Base-by-base conservation (phyloP, 2,113 vertebrate species). In the Phaetusa simplex region DNA sequence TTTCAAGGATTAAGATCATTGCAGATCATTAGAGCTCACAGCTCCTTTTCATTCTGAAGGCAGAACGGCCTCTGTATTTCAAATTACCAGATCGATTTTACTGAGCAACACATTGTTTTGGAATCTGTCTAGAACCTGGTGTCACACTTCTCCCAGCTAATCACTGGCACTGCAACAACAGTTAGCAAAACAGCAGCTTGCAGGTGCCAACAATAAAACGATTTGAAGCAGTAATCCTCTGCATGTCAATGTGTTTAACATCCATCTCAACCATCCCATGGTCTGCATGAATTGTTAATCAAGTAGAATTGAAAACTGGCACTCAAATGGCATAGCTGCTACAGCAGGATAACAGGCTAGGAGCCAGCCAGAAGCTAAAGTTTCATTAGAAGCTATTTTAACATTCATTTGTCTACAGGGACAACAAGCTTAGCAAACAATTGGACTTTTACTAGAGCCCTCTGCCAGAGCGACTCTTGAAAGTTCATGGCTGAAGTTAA, bases 371-470 rank as follows among this genome's bases (percentile, higher is more conserved):
- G 82, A 36, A 85, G 89, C 91, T 96, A 61, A 59, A 49, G 83
- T 97, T 98, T 95, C 96, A 72, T 88, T 55, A 87, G 34, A 62
- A 74, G 69, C 93, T 95, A 83, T 95, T 97, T 94, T 84, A 78
- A 80, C 80, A 74, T 89, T 86, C 53, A 64, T 77, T 86, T 89
- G 94, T 93, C 93, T 70, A 30, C 40, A 53, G 82, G 84, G 86
- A 96, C 91, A 92, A 94, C 23, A 59, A 78, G 88, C 66, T 76
- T 65, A 91, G 83, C 64, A 87, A 88, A 96, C 88, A 96, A 92
- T 58, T 62, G 84, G 71, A 24, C 49, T 94, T 66, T 58, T 22
- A 69, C 27, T 64, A 45, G 40, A 83, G 82, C 42, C 30, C 58
- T 82, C 62, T 84, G 82, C 72, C 78, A 73, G 79, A 67, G 27